phyloP scores from a whole-genome alignment of 2,113 vertebrate species.

The Eurystomus gularis region DNA sequence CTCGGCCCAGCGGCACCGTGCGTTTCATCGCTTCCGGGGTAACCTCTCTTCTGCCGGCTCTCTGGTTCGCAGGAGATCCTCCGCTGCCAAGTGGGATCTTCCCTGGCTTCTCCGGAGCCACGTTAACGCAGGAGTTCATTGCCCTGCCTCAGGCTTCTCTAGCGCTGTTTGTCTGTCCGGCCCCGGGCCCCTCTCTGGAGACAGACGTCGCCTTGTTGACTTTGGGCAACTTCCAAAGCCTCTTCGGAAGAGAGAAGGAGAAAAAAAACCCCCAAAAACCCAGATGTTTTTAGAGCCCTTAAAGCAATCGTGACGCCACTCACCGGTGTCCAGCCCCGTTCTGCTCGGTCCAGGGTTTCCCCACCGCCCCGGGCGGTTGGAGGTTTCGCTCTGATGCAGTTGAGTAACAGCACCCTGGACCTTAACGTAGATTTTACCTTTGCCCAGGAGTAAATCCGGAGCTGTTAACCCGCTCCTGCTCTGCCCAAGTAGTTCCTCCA shows the following conservation, averaged over 20 bases:
- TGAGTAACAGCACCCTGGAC: not conserved
- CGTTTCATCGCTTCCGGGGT: not conserved
- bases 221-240: not conserved
- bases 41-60: not conserved
- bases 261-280: too few relatives aligned
- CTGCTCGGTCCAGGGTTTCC: not conserved
- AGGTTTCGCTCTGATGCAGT: accelerated
- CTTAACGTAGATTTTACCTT: not conserved
- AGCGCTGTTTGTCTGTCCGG: not conserved
- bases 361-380: accelerated
- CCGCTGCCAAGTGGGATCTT: not conserved
- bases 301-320: not conserved
- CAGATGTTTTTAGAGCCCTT: not conserved
- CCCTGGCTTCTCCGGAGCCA: not conserved
- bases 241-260: not conserved
- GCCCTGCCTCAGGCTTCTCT: not conserved
- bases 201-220: not conserved
- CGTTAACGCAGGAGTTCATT: not conserved
- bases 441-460: not conserved
- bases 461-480: accelerated
- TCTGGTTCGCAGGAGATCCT: constrained; percentile 2
- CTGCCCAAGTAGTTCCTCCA: not conserved
- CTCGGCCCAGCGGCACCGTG: not conserved
- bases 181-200: not conserved
- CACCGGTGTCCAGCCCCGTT: accelerated